Conservation (phyloP, 2,797 vertebrate species). For the Selene dorsalis region DNA sequence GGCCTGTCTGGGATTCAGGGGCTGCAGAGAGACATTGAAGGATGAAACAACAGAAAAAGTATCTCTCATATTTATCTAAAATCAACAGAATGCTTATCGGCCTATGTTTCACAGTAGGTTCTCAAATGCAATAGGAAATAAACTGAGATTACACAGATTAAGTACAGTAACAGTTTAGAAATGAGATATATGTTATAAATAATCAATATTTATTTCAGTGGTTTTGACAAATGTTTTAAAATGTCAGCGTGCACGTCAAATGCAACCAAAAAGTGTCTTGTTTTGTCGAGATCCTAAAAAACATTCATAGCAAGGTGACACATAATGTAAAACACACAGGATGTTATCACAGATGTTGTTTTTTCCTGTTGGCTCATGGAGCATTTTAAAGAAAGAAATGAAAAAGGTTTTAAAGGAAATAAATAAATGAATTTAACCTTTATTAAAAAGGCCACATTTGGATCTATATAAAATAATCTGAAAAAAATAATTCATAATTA, state of each 20-base stretch:
- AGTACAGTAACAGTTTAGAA: background rate
- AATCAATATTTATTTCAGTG: constrained; percentile 63
- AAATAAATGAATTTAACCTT: constrained; percentile 54
- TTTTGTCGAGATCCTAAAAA: constrained; percentile 11
- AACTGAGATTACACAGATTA: background rate
- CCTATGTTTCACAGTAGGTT: background rate
- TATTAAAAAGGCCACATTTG: constrained; percentile 44
- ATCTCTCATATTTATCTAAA: background rate
- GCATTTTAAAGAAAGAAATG: constrained; percentile 56
- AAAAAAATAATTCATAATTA: constrained; percentile 17
- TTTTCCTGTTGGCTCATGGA: background rate
- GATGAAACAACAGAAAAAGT: constrained; percentile 20
- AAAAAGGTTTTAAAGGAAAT: background rate
- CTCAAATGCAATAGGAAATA: background rate
- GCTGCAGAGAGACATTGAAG: constrained; percentile 85
- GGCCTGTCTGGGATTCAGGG: constrained; percentile 89
- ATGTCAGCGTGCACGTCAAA: constrained; percentile 15
- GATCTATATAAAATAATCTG: constrained; percentile 29
- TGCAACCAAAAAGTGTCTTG: background rate
- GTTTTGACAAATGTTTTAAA: constrained; percentile 10
- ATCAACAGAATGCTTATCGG: background rate
- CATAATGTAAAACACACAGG: background rate
- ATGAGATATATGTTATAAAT: background rate
- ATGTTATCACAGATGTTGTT: constrained; percentile 42
- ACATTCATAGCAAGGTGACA: constrained; percentile 4